phyloP scores from a whole-genome alignment of 2,888 invertebrate genomes.

The Rhopalosiphum nymphaeae region DNA sequence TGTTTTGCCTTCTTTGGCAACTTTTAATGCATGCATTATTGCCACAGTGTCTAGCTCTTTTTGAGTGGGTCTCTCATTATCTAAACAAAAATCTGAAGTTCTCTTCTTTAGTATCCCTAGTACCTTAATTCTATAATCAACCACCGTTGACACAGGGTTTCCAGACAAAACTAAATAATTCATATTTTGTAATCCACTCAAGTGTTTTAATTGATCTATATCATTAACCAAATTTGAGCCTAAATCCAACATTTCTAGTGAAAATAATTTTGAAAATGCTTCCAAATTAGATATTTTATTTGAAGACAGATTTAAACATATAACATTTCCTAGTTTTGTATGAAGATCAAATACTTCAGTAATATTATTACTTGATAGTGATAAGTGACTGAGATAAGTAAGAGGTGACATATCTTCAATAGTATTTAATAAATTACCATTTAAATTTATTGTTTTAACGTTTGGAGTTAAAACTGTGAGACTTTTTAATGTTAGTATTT shows the following conservation, averaged over 20 bases:
- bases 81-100: slow-evolving; percentile 86
- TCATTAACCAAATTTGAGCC: slow-evolving; percentile 87
- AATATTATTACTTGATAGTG: slow-evolving; percentile 85
- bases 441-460: slow-evolving; percentile 79
- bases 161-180: slow-evolving; percentile 89
- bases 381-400: slow-evolving; percentile 81
- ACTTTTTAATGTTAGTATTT: slow-evolving; percentile 82
- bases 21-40: slow-evolving; percentile 87
- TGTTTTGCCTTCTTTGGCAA: slow-evolving; percentile 80
- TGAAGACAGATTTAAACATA: slow-evolving; percentile 86
- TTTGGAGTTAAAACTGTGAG: slow-evolving; percentile 83
- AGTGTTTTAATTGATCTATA: slow-evolving; percentile 83
- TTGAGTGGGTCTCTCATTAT: slow-evolving; percentile 88
- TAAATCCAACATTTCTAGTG: slow-evolving; percentile 86
- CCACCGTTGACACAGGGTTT: slow-evolving; percentile 87
- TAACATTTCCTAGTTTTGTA: slow-evolving; percentile 88
- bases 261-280: slow-evolving; percentile 86
- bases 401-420: slow-evolving; percentile 84
- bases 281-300: slow-evolving; percentile 82
- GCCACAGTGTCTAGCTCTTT: slow-evolving; percentile 93
- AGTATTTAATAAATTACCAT: slow-evolving; percentile 82
- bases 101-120: slow-evolving; percentile 88
- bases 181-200: slow-evolving; percentile 86
- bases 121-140: slow-evolving; percentile 92
- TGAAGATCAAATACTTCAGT: slow-evolving; percentile 82